A percentile compares a stretch with the other conserved stretches of the same genome.
phyloP scores from a whole-genome alignment of 2,113 vertebrate species.

The Rhipidura dahli region DNA sequence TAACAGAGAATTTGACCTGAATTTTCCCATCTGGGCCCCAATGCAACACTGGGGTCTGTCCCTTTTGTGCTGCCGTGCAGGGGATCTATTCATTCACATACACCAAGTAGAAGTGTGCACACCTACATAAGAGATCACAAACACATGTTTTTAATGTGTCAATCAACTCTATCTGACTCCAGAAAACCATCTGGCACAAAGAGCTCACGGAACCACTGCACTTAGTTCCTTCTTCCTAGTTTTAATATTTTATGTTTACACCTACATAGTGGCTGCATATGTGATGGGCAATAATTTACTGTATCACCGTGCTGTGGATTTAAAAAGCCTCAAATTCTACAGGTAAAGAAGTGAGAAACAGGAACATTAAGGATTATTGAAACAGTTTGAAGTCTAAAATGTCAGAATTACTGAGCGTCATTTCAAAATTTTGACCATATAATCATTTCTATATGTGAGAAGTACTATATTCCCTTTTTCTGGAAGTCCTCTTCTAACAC shows the following conservation, averaged over 20 bases:
- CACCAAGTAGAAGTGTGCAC: rapidly evolving
- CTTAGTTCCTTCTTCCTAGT: not conserved
- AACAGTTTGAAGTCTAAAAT: not conserved
- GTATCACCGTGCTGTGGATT: not conserved
- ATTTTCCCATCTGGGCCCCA: not conserved
- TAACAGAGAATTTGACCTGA: not conserved
- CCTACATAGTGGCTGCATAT: not conserved
- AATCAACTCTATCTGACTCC: not conserved
- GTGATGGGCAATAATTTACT: not conserved
- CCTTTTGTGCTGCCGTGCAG: not conserved
- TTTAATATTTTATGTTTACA: not conserved
- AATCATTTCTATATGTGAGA: not conserved
- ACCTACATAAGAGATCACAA: not conserved
- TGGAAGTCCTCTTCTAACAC: not conserved
- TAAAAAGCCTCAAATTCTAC: not conserved
- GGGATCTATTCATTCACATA: rapidly evolving
- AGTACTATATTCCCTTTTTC: not conserved
- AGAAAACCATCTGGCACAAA: not conserved
- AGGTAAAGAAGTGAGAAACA: not conserved
- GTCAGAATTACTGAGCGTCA: not conserved
- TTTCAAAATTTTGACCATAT: not conserved
- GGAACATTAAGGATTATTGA: not conserved
- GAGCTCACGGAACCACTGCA: not conserved
- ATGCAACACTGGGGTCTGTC: not conserved
- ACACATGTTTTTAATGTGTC: not conserved